Evolutionary conservation across 2,888 invertebrate species (phyloP).

Genomic region (Melanchra persicariae): DNA sequence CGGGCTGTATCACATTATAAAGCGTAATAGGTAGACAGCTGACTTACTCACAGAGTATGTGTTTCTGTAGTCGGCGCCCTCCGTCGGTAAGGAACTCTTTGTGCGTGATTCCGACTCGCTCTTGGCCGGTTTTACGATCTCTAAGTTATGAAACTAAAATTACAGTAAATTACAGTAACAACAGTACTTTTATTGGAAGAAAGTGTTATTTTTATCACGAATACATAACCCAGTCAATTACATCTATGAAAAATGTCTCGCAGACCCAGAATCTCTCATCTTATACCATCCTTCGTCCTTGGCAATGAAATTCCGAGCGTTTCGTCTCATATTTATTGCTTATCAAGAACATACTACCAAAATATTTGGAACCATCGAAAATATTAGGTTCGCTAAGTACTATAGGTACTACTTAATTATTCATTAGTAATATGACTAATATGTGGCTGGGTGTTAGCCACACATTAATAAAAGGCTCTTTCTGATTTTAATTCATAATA

Average conservation of each 20-base stretch:
- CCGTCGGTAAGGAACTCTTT: too few species aligned
- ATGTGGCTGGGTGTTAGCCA: neutral
- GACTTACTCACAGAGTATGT: too few species aligned
- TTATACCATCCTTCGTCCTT: neutral
- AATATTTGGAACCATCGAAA: neutral
- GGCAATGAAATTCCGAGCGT: constrained; percentile 20
- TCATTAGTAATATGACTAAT: neutral
- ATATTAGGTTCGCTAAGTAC: too few species aligned
- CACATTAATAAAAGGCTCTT: neutral
- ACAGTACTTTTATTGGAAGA: neutral
- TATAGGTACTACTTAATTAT: neutral
- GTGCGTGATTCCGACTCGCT: too few species aligned
- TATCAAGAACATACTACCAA: neutral
- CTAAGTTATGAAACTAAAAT: neutral
- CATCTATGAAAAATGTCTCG: neutral
- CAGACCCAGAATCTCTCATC: constrained; percentile 15
- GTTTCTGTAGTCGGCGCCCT: too few species aligned
- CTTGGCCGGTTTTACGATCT: neutral
- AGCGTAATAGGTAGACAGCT: too few species aligned
- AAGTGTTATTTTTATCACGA: neutral
- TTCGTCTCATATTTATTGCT: neutral
- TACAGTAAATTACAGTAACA: neutral
- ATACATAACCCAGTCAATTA: neutral
- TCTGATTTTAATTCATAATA: neutral
- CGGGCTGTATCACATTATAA: too few species aligned